Evolutionary conservation across 2,113 vertebrate genomes (phyloP).

Genomic region (Salminus brasiliensis): DNA sequence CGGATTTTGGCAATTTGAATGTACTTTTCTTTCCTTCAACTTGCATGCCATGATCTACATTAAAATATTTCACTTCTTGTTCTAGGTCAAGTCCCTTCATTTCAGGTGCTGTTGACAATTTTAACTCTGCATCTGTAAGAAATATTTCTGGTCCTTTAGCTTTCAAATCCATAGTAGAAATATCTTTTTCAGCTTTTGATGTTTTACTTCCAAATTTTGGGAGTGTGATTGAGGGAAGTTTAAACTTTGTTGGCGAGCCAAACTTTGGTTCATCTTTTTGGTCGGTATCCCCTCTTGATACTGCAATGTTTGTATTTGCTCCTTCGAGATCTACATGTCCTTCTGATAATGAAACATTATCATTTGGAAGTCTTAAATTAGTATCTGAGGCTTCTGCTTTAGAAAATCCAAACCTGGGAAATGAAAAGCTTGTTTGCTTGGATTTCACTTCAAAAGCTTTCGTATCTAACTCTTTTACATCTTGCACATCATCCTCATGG

Average conservation of each 20-base stretch:
- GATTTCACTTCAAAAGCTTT: conserved; percentile 39
- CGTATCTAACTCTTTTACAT: conserved; percentile 34
- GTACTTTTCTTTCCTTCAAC: too few relatives aligned
- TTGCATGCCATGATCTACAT: not conserved
- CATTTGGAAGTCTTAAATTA: too few relatives aligned
- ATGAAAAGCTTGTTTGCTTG: conserved; percentile 16
- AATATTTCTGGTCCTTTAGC: conserved; percentile 7
- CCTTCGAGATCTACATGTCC: not conserved
- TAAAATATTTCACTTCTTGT: not conserved
- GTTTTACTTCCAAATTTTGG: too few relatives aligned
- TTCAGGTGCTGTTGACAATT: not conserved
- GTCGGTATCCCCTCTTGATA: not conserved
- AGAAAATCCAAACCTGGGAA: conserved; percentile 32
- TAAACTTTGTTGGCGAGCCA: conserved; percentile 30
- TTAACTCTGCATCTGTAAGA: not conserved
- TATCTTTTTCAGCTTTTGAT: conserved; percentile 40
- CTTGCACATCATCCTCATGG: not conserved
- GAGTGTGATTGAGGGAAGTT: conserved; percentile 8
- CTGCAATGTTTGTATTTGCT: conserved; percentile 23
- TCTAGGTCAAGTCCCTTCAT: conserved; percentile 28
- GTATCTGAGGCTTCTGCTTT: conserved; percentile 36
- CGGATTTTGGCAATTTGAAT: too few relatives aligned
- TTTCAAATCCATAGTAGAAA: conserved; percentile 5
- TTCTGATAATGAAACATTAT: not conserved
- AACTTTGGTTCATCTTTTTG: not conserved